A percentile compares a stretch with the other conserved stretches of the same genome.
These are phyloP conservation scores for Ascaphus truei DNA, from an alignment of 2,113 vertebrate genomes.

Conservation along the genomic window DNA sequence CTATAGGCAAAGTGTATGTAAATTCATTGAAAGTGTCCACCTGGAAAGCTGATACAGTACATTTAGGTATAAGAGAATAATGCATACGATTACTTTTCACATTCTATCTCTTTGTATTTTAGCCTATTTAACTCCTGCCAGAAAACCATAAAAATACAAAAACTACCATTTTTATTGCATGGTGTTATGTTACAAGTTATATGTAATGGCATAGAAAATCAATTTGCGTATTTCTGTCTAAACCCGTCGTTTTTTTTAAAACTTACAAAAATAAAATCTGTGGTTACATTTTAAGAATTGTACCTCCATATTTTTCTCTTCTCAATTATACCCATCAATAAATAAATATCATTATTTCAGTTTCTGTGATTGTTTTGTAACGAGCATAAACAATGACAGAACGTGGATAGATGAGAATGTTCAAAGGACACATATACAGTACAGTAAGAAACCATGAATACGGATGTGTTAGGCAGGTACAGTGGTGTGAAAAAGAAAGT, in stretches of 20 bases:
- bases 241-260: background rate
- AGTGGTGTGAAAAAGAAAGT: no score
- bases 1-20: conserved; percentile 5
- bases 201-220: background rate
- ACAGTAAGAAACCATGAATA: no score
- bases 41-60: background rate
- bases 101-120: background rate
- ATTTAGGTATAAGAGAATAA: background rate
- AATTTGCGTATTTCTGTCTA: background rate
- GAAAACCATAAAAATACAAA: background rate
- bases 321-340: no score
- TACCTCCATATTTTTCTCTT: no score
- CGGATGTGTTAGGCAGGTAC: no score
- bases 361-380: no score
- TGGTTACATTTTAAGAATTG: no score
- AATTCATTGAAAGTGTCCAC: background rate
- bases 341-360: no score
- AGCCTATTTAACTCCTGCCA: background rate
- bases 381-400: no score
- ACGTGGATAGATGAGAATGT: no score
- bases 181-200: background rate
- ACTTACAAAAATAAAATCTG: no score
- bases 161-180: background rate
- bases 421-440: no score
- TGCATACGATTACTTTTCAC: background rate